Percentiles rank a stretch among this genome's conserved stretches.
phyloP scores from a whole-genome alignment of 2,888 invertebrate genomes.

The Mesorhabditis sp. region DNA sequence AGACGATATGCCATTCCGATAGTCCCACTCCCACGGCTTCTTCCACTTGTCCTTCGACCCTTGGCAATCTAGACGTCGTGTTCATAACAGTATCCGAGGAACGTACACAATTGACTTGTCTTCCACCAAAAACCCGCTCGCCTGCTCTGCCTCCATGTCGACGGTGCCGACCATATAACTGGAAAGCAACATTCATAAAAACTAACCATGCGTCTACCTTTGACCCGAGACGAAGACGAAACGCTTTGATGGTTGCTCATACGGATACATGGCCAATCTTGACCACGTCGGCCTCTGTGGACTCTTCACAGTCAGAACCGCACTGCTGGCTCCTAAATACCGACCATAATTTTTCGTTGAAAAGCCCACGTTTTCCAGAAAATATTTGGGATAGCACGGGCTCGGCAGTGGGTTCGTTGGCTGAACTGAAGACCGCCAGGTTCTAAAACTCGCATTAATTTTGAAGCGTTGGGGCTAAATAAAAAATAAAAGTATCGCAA shows the following conservation, averaged over 20 bases:
- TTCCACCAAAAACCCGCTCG: constrained; percentile 27
- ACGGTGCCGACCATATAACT: constrained; percentile 13
- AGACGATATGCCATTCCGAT: constrained; percentile 49
- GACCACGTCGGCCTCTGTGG: too few relatives aligned
- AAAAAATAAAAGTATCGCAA: too few relatives aligned
- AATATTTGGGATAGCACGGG: background rate
- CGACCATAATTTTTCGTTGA: too few relatives aligned
- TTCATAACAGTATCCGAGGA: background rate
- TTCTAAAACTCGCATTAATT: too few relatives aligned
- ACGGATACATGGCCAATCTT: background rate
- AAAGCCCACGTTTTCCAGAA: background rate
- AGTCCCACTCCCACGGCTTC: constrained; percentile 48
- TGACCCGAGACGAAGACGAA: background rate
- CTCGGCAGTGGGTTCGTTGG: background rate
- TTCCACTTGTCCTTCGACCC: constrained; percentile 46
- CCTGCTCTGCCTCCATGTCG: constrained; percentile 19
- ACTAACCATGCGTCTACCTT: background rate
- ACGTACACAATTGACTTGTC: constrained; percentile 34
- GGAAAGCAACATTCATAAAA: background rate
- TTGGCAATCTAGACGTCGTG: constrained; percentile 32
- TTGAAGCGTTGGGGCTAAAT: too few relatives aligned
- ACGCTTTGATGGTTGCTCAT: background rate
- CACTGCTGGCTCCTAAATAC: too few relatives aligned
- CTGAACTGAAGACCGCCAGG: too few relatives aligned
- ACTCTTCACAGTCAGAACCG: too few relatives aligned